Evolutionary conservation across 2,888 invertebrate genomes (phyloP).

Genomic region (Siphonodentalium dalli): DNA sequence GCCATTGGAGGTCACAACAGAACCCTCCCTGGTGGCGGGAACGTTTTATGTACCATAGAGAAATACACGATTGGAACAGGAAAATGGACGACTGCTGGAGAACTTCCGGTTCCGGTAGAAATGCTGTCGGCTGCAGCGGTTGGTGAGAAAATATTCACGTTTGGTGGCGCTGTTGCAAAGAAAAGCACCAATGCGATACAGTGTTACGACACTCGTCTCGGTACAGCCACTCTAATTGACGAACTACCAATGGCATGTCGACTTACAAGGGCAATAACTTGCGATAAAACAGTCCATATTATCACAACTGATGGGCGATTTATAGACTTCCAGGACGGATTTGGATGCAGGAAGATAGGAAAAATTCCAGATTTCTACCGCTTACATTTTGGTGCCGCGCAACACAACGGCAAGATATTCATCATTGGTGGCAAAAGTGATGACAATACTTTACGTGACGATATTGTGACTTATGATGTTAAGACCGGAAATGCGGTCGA

Average conservation of each 20-base stretch:
- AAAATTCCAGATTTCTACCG: slow-evolving; percentile 36
- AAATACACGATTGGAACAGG: slow-evolving; percentile 39
- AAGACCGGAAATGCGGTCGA: too few relatives aligned
- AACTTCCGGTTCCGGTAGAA: slow-evolving; percentile 40
- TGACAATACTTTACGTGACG: slow-evolving; percentile 38
- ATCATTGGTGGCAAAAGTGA: slow-evolving; percentile 48
- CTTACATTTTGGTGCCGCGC: slow-evolving; percentile 47
- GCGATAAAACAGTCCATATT: slow-evolving; percentile 39
- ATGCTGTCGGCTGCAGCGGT: slow-evolving; percentile 43
- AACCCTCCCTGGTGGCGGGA: slow-evolving; percentile 42
- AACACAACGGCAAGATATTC: slow-evolving; percentile 38
- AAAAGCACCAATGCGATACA: slow-evolving; percentile 46
- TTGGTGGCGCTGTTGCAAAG: slow-evolving; percentile 48
- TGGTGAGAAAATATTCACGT: slow-evolving; percentile 45
- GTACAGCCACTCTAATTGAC: slow-evolving; percentile 39
- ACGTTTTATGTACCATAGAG: slow-evolving; percentile 35
- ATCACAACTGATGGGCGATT: slow-evolving; percentile 45
- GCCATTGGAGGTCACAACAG: slow-evolving; percentile 49
- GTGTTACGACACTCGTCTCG: slow-evolving; percentile 41
- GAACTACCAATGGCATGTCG: slow-evolving; percentile 46
- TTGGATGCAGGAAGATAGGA: slow-evolving; percentile 19
- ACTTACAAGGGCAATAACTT: slow-evolving; percentile 39
- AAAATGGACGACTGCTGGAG: slow-evolving; percentile 44
- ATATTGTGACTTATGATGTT: too few relatives aligned
- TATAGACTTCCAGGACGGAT: slow-evolving; percentile 34